Percentiles rank a stretch among this genome's conserved stretches.
phyloP scores from a whole-genome alignment of 2,888 invertebrate species.

The Mesoligia furuncula region DNA sequence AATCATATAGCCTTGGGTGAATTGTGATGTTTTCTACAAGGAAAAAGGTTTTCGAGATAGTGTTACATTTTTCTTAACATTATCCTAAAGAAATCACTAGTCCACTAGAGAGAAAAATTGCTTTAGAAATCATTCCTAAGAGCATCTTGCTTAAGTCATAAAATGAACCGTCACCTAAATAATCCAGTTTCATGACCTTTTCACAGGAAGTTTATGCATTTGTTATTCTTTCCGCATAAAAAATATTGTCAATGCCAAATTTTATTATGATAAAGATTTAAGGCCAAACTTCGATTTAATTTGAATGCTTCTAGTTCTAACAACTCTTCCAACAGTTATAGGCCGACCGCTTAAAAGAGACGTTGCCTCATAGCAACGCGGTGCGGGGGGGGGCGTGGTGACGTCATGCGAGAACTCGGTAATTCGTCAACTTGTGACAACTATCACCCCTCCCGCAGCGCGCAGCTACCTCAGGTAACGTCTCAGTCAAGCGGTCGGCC shows the following conservation, averaged over 20 bases:
- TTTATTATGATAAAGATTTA: neutral
- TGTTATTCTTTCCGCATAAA: neutral
- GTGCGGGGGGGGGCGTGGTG: too few relatives aligned
- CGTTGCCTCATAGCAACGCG: too few relatives aligned
- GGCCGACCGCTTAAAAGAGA: too few relatives aligned
- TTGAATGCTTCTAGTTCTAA: neutral
- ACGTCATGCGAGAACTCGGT: too few relatives aligned
- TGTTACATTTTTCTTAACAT: neutral
- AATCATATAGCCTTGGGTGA: neutral
- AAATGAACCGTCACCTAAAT: neutral
- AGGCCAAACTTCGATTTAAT: neutral
- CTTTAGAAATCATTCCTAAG: neutral
- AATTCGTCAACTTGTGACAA: too few relatives aligned
- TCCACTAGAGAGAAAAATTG: neutral
- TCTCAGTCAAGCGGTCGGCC: too few relatives aligned
- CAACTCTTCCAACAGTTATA: neutral
- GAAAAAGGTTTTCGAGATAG: neutral
- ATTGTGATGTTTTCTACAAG: neutral
- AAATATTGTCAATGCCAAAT: neutral
- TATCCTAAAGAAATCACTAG: neutral
- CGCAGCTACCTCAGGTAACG: too few relatives aligned
- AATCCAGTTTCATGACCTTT: conserved; percentile 6
- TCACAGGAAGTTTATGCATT: neutral
- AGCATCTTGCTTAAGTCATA: neutral
- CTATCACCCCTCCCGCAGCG: too few relatives aligned